These are phyloP conservation scores for Cherax quadricarinatus DNA, from an alignment of 1,140 invertebrate genomes.

Conservation along the genomic window DNA sequence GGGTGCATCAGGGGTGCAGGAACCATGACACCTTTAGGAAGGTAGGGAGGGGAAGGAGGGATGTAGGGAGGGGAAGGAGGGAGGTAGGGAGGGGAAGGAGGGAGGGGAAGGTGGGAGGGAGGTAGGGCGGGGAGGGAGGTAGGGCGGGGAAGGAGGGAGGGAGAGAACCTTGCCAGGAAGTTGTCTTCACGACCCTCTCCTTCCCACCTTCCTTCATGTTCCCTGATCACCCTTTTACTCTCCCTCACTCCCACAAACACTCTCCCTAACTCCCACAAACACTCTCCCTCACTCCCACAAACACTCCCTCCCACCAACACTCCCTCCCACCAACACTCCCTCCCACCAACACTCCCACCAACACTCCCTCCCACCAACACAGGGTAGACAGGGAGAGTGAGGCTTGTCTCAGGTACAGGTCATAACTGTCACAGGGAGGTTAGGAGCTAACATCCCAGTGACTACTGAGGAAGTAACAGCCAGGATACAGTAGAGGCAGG, in stretches of 20 bases:
- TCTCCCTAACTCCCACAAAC: neutral
- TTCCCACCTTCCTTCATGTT: neutral
- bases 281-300: neutral
- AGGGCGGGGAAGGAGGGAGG: no score
- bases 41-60: no score
- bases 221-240: neutral
- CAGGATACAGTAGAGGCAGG: no score
- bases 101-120: no score
- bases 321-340: neutral
- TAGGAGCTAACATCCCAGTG: no score
- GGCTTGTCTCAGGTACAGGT: no score
- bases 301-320: neutral
- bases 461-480: no score
- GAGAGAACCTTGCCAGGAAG: constrained; percentile 31
- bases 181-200: neutral
- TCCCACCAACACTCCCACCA: neutral
- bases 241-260: neutral
- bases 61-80: neutral
- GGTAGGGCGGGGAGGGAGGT: neutral
- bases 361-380: no score
- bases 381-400: no score
- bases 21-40: constrained; percentile 24
- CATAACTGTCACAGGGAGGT: no score
- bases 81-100: neutral
- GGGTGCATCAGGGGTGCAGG: neutral